Evolutionary conservation across 2,888 invertebrate genomes (phyloP).

Genomic region (Balanococcus diminutus): DNA sequence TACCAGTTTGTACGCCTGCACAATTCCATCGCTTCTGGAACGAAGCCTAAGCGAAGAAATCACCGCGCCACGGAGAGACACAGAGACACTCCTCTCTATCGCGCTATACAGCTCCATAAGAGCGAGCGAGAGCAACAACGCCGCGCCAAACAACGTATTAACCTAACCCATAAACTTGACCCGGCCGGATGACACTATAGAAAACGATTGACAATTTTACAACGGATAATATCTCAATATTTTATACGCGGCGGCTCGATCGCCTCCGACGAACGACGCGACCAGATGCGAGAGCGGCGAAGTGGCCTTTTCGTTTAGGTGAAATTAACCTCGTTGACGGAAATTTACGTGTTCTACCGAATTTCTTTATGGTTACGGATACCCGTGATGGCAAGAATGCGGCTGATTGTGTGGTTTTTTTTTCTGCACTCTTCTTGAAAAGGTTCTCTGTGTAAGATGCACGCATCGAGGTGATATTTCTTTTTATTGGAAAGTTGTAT

Average conservation of each 20-base stretch:
- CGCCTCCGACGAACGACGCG: not conserved
- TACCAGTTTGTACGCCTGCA: conserved; percentile 43
- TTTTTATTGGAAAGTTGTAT: conserved; percentile 7
- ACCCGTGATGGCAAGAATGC: conserved; percentile 3
- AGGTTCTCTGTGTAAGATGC: not conserved
- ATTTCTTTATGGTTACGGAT: conserved; percentile 21
- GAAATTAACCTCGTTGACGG: not conserved
- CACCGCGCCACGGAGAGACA: too few species aligned
- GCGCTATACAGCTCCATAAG: not conserved
- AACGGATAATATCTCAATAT: conserved; percentile 33
- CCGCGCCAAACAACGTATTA: conserved; percentile 18
- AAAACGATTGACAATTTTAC: conserved; percentile 29
- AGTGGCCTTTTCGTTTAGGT: too few species aligned
- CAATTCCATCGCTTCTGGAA: conserved; percentile 42
- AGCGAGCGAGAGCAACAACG: not conserved
- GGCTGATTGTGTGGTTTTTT: conserved; percentile 15
- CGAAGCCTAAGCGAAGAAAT: conserved; percentile 4
- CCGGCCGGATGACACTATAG: conserved; percentile 18
- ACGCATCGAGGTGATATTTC: conserved; percentile 1
- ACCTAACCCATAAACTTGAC: conserved; percentile 39
- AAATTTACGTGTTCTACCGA: conserved; percentile 31
- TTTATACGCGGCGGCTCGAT: not conserved
- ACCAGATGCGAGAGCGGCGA: not conserved
- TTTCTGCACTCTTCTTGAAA: not conserved
- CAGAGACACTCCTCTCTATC: conserved; percentile 7